Evolutionary conservation across 1,140 invertebrate genomes (phyloP).

Genomic region (Nasonia giraulti): DNA sequence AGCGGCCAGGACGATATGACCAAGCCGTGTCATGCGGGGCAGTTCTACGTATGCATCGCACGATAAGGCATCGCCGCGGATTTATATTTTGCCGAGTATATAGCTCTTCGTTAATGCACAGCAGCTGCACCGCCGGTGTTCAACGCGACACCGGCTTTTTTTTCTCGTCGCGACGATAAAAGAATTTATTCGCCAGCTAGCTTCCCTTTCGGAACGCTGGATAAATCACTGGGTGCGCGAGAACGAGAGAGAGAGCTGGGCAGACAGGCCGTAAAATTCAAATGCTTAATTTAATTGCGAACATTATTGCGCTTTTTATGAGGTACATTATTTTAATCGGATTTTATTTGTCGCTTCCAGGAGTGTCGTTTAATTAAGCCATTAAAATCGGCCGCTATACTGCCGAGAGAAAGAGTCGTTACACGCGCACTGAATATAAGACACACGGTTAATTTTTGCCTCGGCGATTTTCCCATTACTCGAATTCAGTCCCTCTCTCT

Average conservation of each 20-base stretch:
- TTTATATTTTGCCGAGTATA: too few species aligned
- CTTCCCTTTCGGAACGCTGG: not conserved
- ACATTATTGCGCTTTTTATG: constrained; percentile 31
- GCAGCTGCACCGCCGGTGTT: too few species aligned
- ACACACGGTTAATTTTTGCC: constrained; percentile 14
- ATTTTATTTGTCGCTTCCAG: constrained; percentile 38
- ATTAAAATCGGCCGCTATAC: constrained; percentile 22
- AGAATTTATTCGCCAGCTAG: constrained; percentile 1
- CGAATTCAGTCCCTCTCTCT: not conserved
- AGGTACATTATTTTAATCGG: constrained; percentile 30
- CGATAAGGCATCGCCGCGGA: too few species aligned
- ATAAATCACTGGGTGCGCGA: not conserved
- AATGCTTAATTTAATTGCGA: constrained; percentile 48
- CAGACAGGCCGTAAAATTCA: constrained; percentile 26
- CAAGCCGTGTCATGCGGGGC: too few species aligned
- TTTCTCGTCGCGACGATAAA: not conserved
- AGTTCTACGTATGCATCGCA: too few species aligned
- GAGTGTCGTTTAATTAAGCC: constrained; percentile 31
- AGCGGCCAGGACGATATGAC: too few species aligned
- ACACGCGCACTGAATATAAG: constrained; percentile 1
- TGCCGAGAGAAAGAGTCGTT: not conserved
- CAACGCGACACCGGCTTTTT: not conserved
- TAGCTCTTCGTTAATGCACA: too few species aligned
- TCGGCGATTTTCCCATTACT: too few species aligned
- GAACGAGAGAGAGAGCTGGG: not conserved